These are phyloP conservation scores for Steinernema feltiae DNA, from an alignment of 1,140 invertebrate genomes.

Conservation along the genomic window DNA sequence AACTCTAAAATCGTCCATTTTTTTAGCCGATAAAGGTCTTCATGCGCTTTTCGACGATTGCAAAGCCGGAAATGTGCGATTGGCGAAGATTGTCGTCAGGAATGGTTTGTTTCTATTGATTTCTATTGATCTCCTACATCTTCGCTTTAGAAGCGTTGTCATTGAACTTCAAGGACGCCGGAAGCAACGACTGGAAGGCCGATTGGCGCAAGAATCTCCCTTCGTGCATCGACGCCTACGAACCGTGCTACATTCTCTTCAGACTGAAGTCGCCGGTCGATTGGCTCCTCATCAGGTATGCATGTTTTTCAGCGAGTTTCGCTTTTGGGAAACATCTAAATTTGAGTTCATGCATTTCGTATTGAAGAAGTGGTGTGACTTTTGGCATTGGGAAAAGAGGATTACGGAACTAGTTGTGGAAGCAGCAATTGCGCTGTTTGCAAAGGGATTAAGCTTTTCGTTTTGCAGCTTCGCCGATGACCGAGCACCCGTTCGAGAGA, in stretches of 20 bases:
- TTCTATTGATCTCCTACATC: conserved; percentile 19
- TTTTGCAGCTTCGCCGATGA: conserved; percentile 56
- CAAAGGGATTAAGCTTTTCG: too few relatives aligned
- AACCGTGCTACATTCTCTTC: conserved; percentile 88
- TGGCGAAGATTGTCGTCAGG: conserved; percentile 55
- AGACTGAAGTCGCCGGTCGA: conserved; percentile 76
- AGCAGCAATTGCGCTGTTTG: too few relatives aligned
- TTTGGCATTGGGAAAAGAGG: neutral
- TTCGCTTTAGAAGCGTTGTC: conserved; percentile 69
- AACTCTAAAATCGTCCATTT: conserved; percentile 16
- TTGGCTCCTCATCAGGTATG: conserved; percentile 91
- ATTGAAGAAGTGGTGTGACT: neutral
- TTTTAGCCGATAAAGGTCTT: conserved; percentile 53
- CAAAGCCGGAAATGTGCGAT: conserved; percentile 54
- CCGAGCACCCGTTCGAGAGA: conserved; percentile 69
- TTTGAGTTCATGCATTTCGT: conserved; percentile 68
- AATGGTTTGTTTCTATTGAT: conserved; percentile 42
- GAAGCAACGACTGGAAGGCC: conserved; percentile 71
- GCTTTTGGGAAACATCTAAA: too few relatives aligned
- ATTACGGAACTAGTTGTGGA: too few relatives aligned
- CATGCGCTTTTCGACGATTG: conserved; percentile 53
- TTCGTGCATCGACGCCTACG: conserved; percentile 72
- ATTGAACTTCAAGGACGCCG: conserved; percentile 67
- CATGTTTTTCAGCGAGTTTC: conserved; percentile 83
- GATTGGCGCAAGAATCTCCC: conserved; percentile 74